These are phyloP conservation scores for Brachionus koreanus DNA, from an alignment of 1,140 invertebrate species.

Conservation along the genomic window DNA sequence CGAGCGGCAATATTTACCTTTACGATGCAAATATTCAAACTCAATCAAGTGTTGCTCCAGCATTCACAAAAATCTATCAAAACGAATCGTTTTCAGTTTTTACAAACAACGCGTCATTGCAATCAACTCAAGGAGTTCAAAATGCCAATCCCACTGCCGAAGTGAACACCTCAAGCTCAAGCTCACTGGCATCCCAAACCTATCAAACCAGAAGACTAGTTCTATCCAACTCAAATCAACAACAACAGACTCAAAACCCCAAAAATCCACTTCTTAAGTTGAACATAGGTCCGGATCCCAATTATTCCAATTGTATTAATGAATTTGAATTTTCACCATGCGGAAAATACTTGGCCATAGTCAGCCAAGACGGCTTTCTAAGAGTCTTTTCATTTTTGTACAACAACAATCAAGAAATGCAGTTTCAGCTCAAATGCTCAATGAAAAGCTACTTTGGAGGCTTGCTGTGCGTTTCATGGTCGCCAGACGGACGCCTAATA, in stretches of 20 bases:
- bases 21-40: slow-evolving; percentile 83
- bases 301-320: slow-evolving; percentile 81
- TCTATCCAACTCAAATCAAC: not conserved
- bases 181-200: not conserved
- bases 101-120: not conserved
- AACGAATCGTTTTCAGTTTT: slow-evolving; percentile 35
- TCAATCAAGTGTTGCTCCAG: slow-evolving; percentile 63
- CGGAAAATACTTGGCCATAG: slow-evolving; percentile 73
- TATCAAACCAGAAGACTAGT: not conserved
- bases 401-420: slow-evolving; percentile 74
- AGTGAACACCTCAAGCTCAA: slow-evolving; percentile 7
- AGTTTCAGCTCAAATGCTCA: slow-evolving; percentile 57
- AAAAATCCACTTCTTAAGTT: slow-evolving; percentile 35
- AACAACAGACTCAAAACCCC: slow-evolving; percentile 12
- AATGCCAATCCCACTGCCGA: not conserved
- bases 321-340: slow-evolving; percentile 96
- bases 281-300: not conserved
- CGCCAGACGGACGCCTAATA: slow-evolving; percentile 87
- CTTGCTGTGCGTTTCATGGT: slow-evolving; percentile 89
- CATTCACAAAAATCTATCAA: slow-evolving; percentile 28
- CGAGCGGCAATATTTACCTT: slow-evolving; percentile 92
- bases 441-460: slow-evolving; percentile 91
- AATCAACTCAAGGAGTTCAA: not conserved
- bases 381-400: slow-evolving; percentile 93
- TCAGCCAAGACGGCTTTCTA: slow-evolving; percentile 88